Evolutionary conservation across 2,888 invertebrate species (phyloP).

Genomic region (Eupithecia inturbata): DNA sequence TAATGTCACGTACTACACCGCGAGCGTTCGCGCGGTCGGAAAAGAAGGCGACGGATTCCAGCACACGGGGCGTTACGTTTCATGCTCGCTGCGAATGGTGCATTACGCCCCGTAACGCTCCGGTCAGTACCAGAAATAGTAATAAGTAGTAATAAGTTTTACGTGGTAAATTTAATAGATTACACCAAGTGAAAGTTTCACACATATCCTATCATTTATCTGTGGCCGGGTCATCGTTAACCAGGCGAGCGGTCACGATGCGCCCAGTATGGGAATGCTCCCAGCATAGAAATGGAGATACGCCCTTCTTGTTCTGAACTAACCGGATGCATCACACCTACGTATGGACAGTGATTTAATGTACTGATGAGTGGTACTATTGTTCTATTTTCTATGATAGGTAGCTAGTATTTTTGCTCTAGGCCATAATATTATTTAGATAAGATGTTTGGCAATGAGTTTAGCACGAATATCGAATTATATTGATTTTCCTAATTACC

Average conservation of each 20-base stretch:
- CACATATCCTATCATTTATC: not conserved
- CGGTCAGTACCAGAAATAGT: too few species aligned
- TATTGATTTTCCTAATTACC: not conserved
- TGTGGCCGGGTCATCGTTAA: conserved; percentile 74
- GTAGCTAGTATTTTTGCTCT: not conserved
- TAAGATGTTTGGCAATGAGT: not conserved
- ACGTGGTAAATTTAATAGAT: not conserved
- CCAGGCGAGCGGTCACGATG: conserved; percentile 81
- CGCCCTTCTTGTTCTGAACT: conserved; percentile 61
- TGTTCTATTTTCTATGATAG: not conserved
- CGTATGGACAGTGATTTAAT: conserved; percentile 30
- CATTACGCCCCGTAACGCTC: too few species aligned
- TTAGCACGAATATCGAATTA: not conserved
- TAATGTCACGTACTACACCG: too few species aligned
- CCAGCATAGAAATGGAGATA: conserved; percentile 78
- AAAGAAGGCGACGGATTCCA: too few species aligned
- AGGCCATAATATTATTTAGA: too few species aligned
- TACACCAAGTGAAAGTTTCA: conserved; percentile 16
- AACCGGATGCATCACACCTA: conserved; percentile 57
- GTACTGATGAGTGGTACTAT: not conserved
- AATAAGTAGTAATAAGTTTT: too few species aligned
- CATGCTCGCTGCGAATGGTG: too few species aligned
- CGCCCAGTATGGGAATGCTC: conserved; percentile 83
- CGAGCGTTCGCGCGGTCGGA: too few species aligned
- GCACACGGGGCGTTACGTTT: too few species aligned